Evolutionary conservation across 2,888 invertebrate genomes (phyloP).

Genomic region (Andrena dorsata): DNA sequence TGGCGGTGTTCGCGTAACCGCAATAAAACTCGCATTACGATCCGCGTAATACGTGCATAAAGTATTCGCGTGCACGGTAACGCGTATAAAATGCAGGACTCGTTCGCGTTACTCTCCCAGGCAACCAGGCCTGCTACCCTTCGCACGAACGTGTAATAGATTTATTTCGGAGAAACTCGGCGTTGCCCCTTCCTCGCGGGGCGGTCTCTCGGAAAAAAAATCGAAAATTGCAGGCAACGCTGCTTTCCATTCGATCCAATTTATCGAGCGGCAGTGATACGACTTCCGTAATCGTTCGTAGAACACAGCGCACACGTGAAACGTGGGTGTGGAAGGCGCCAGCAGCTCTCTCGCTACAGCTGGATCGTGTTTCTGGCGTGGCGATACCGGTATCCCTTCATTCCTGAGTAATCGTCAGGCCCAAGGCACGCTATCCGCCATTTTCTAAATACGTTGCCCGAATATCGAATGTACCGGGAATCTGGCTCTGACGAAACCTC

Average conservation of each 20-base stretch:
- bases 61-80: constrained; percentile 65
- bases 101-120: constrained; percentile 41
- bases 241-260: constrained; percentile 53
- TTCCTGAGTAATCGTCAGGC: constrained; percentile 84
- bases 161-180: constrained; percentile 55
- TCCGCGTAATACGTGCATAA: constrained; percentile 79
- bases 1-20: constrained; percentile 82
- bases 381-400: constrained; percentile 84
- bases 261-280: constrained; percentile 49
- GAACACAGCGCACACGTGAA: constrained; percentile 47
- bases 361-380: constrained; percentile 74
- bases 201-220: constrained; percentile 16
- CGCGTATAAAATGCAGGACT: constrained; percentile 58
- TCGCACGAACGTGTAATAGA: constrained; percentile 44
- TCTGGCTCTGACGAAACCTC: constrained; percentile 20
- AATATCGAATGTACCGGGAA: constrained; percentile 57
- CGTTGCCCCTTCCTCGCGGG: background rate
- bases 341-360: constrained; percentile 74
- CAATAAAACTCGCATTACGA: constrained; percentile 86
- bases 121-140: constrained; percentile 36
- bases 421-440: constrained; percentile 80
- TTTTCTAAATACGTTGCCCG: constrained; percentile 80
- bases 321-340: constrained; percentile 76
- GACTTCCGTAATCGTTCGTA: constrained; percentile 59
- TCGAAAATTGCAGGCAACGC: constrained; percentile 29